Conservation (phyloP, 2,797 vertebrate species). For the Peromyscus attwateri region DNA sequence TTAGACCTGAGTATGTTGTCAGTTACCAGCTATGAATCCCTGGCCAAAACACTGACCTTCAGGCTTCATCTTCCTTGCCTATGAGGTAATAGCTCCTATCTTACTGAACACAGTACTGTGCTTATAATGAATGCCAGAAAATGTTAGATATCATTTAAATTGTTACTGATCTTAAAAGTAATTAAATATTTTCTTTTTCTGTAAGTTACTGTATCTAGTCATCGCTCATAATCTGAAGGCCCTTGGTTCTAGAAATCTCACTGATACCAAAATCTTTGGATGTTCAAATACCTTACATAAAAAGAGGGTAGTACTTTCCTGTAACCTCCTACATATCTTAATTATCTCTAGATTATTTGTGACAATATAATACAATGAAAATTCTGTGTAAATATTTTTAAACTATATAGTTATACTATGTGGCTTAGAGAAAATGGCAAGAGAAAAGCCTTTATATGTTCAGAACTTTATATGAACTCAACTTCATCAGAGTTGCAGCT, state of each 20-base stretch:
- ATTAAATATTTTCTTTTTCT: slow-evolving; percentile 7
- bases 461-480: too few species aligned
- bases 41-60: background rate
- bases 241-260: background rate
- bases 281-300: background rate
- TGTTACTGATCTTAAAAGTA: slow-evolving; percentile 2
- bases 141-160: background rate
- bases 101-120: background rate
- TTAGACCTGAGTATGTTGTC: background rate
- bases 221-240: background rate
- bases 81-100: background rate
- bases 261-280: background rate
- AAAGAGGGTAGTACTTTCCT: background rate
- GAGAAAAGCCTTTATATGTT: background rate
- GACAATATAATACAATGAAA: background rate
- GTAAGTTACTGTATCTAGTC: background rate
- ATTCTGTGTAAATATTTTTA: background rate
- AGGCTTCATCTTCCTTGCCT: slow-evolving; percentile 1
- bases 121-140: slow-evolving; percentile 25
- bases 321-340: background rate
- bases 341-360: background rate
- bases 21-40: background rate
- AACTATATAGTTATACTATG: background rate
- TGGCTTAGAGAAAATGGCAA: background rate
- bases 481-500: background rate